A percentile compares a stretch with the other conserved stretches of the same genome.
Evolutionary conservation across 53 echinoderm and acorn worm genomes (phyloP).

Genomic region (Antedon mediterranea): DNA sequence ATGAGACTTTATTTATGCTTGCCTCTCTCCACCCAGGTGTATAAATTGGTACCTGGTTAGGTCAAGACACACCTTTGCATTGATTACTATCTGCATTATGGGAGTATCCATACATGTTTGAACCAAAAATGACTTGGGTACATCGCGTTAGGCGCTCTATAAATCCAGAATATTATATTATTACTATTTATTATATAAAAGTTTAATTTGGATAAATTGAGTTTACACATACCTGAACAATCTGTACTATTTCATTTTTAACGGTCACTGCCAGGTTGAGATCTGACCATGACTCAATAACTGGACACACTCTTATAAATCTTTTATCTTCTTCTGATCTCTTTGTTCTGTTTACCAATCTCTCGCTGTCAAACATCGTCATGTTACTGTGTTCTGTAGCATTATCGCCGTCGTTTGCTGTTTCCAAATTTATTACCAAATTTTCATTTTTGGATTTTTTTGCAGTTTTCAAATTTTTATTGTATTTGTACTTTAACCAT

Average conservation of each 20-base stretch:
- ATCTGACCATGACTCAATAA: conserved; percentile 32
- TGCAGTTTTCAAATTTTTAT: not conserved
- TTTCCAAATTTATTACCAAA: not conserved
- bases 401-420: not conserved
- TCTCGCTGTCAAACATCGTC: not conserved
- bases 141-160: too few relatives aligned
- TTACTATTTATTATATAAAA: too few relatives aligned
- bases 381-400: not conserved
- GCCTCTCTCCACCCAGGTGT: too few relatives aligned
- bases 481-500: not conserved
- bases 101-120: too few relatives aligned
- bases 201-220: too few relatives aligned
- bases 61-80: too few relatives aligned
- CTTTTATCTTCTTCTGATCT: conserved; percentile 9
- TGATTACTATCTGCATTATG: too few relatives aligned
- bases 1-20: too few relatives aligned
- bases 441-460: not conserved
- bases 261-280: conserved; percentile 27
- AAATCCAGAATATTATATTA: too few relatives aligned
- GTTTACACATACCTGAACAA: conserved; percentile 21
- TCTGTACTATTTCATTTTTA: conserved; percentile 27
- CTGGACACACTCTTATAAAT: conserved; percentile 24
- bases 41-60: too few relatives aligned
- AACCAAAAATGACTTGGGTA: too few relatives aligned
- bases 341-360: not conserved